Percentiles rank a stretch among this genome's conserved stretches.
phyloP scores from a whole-genome alignment of 1,140 invertebrate genomes.

The Macrobrachium rosenbergii region DNA sequence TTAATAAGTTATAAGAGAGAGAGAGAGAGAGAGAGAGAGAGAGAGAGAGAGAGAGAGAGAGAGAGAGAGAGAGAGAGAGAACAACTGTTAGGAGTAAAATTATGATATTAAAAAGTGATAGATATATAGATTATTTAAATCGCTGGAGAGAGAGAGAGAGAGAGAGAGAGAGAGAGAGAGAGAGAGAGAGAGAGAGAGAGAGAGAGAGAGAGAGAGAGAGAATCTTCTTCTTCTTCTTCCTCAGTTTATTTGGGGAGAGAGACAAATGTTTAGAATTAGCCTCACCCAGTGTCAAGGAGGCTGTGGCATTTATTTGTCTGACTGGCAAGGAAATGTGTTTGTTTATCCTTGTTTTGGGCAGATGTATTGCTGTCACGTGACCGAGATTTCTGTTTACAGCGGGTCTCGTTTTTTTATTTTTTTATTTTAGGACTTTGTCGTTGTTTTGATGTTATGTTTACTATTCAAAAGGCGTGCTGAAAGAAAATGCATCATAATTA shows the following conservation, averaged over 20 bases:
- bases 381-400: not conserved
- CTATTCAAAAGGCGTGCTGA: no score
- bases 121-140: not conserved
- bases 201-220: slow-evolving; percentile 37
- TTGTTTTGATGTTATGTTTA: no score
- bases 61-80: not conserved
- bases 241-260: no score
- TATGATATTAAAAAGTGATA: not conserved
- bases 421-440: no score
- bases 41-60: not conserved
- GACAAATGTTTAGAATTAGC: no score
- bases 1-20: not conserved
- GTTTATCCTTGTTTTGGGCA: not conserved
- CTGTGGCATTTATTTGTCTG: no score
- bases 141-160: not conserved
- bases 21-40: slow-evolving; percentile 12
- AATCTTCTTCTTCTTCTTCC: no score
- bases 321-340: not conserved
- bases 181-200: slow-evolving; percentile 36
- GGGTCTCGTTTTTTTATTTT: no score
- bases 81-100: no score
- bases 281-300: no score
- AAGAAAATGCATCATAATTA: no score
- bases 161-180: slow-evolving; percentile 27
- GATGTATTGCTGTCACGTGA: not conserved